Evolutionary conservation across 2,113 vertebrate species (phyloP), one percentile per base, ranked within the genome.

Genomic region (Eudorcas thomsonii): DNA sequence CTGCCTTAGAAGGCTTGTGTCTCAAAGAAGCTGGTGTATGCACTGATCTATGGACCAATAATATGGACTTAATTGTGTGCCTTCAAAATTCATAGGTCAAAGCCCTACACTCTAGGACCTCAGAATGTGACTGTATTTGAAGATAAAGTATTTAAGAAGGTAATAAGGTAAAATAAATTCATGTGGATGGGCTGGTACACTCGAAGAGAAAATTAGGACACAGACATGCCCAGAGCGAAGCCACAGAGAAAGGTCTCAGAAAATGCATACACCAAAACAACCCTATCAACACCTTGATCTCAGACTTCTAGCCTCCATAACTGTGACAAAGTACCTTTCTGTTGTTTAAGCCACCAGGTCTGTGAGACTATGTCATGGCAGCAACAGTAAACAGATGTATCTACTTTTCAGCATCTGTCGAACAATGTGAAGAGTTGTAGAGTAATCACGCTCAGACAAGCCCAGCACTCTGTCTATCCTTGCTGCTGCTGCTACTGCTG

Each of bases 161-260:
- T 81, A 81, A 81, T 12, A 19, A 33, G 26, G 80, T 54, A 25
- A 36, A 82, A 54, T 14, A 52, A 82, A 36, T 19, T 36, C 30
- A 4, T 36, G 4, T 0, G 11, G 30, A 7, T 0, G 3, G 80
- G 6, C 80, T 82, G 50, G 50, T 54, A 21, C 19, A 13, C 33
- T 82, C 33, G 50, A 82, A 54, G 50, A 54, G 33, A n/a, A n/a
- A 82, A 82, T n/a, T 14, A 82, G 19, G 33, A 2, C 19, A 25
- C 33, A 54, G 50, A 36, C 6, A 14, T 33, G 17, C 12, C 50
- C 78, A n/a, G 48, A 52, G 30, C 48, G 48, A n/a, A 81, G 48
- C 80, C 48, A 33, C 33, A 48, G 17, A n/a, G 48, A 52, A 10
- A 21, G 48, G 5, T 33, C 48, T 50, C 48, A 81, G 80, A n/a